Evolutionary conservation across 1,140 invertebrate genomes (phyloP).

Genomic region (Araneus ventricosus): DNA sequence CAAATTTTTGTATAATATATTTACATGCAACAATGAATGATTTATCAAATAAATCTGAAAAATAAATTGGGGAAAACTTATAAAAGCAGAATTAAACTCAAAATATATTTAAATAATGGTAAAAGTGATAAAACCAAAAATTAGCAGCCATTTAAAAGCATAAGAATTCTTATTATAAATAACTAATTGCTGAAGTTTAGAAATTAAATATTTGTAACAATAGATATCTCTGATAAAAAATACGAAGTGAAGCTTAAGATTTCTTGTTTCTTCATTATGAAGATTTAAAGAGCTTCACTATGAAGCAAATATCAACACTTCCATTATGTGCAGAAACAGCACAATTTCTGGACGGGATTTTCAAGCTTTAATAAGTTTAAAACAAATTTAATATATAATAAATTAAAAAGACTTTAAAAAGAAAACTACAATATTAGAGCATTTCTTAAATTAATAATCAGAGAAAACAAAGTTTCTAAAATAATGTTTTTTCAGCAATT

Average conservation of each 20-base stretch:
- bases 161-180: too few species aligned
- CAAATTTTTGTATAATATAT: background rate
- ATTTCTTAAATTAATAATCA: background rate
- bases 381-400: background rate
- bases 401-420: background rate
- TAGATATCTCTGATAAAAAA: background rate
- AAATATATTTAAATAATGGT: too few species aligned
- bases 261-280: background rate
- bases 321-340: background rate
- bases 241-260: background rate
- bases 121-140: too few species aligned
- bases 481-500: background rate
- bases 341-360: constrained; percentile 34
- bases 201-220: too few species aligned
- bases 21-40: background rate
- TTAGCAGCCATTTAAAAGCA: too few species aligned
- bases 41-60: background rate
- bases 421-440: background rate
- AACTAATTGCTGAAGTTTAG: too few species aligned
- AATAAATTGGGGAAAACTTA: background rate
- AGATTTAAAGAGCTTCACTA: background rate
- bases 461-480: background rate
- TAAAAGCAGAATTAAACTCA: too few species aligned
- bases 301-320: constrained; percentile 7
- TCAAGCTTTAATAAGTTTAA: background rate